Evolutionary conservation across 2,888 invertebrate species (phyloP).

Genomic region (Halocaridina rubra): DNA sequence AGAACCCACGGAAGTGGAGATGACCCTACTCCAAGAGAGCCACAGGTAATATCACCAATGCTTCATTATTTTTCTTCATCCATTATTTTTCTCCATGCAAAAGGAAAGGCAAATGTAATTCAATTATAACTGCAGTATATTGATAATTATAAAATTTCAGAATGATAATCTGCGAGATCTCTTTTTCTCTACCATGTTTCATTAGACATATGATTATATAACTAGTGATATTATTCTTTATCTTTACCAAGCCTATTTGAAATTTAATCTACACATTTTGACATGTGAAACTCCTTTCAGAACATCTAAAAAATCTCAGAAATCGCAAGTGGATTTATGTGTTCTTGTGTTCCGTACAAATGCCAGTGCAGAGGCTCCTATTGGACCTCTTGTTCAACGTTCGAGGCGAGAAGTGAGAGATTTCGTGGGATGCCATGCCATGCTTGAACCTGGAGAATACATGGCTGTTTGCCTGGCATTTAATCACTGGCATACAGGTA

Average conservation of each 20-base stretch:
- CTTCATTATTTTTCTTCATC: no score
- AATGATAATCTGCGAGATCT: no score
- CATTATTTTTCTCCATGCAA: conserved; percentile 63
- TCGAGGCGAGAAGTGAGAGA: conserved; percentile 86
- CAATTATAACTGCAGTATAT: no score
- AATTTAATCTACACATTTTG: no score
- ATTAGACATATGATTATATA: no score
- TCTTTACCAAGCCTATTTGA: no score
- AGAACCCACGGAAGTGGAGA: conserved; percentile 91
- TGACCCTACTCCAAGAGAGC: conserved; percentile 94
- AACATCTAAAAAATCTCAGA: conserved; percentile 89
- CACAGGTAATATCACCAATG: no score
- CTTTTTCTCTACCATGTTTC: no score
- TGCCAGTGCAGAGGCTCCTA: conserved; percentile 78
- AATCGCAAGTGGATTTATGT: conserved; percentile 91
- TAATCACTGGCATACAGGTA: conserved; percentile 92
- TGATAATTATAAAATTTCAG: no score
- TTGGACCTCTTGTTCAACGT: conserved; percentile 84
- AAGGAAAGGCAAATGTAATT: no score
- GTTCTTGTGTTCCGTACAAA: conserved; percentile 84
- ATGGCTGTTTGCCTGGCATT: conserved; percentile 92
- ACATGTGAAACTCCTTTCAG: no score
- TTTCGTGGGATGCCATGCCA: conserved; percentile 94
- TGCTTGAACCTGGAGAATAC: conserved; percentile 94
- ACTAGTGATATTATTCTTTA: no score